Percentiles rank a stretch among this genome's conserved stretches.
phyloP scores from a whole-genome alignment of 1,140 invertebrate genomes.

The Mercenaria mercenaria region DNA sequence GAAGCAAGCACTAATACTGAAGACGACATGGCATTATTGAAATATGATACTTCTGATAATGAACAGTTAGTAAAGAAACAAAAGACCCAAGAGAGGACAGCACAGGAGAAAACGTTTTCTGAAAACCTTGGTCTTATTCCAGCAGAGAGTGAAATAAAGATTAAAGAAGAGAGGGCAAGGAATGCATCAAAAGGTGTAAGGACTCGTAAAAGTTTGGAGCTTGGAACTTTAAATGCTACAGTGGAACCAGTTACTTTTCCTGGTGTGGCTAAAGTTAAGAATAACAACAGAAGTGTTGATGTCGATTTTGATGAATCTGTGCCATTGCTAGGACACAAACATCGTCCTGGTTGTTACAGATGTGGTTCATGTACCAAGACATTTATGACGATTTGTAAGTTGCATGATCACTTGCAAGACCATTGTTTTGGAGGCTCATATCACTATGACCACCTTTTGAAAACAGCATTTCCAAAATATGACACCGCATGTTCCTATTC shows the following conservation, averaged over 20 bases:
- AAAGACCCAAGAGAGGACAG: neutral
- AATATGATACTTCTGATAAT: neutral
- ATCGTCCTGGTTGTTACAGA: slow-evolving; percentile 15
- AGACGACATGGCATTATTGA: too few species aligned
- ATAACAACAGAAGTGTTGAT: neutral
- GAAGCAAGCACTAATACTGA: neutral
- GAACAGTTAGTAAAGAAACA: neutral
- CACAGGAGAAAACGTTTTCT: slow-evolving; percentile 57
- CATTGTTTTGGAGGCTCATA: slow-evolving; percentile 52
- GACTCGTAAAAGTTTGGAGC: slow-evolving; percentile 52
- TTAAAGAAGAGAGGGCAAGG: slow-evolving; percentile 20
- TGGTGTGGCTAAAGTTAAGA: neutral
- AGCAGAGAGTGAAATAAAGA: slow-evolving; percentile 35
- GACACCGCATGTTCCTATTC: slow-evolving; percentile 42
- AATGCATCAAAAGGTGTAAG: slow-evolving; percentile 23
- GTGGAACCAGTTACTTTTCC: neutral
- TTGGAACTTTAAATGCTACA: neutral
- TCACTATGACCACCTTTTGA: slow-evolving; percentile 38
- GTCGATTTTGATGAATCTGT: neutral
- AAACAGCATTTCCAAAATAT: slow-evolving; percentile 58
- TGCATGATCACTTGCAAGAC: slow-evolving; percentile 57
- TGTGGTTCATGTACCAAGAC: slow-evolving; percentile 40
- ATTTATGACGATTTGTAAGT: slow-evolving; percentile 44
- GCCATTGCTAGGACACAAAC: slow-evolving; percentile 22
- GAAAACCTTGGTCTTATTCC: slow-evolving; percentile 63